phyloP scores from a whole-genome alignment of 92 coral and sea anemone genomes.

The Desmophyllum pertusum region DNA sequence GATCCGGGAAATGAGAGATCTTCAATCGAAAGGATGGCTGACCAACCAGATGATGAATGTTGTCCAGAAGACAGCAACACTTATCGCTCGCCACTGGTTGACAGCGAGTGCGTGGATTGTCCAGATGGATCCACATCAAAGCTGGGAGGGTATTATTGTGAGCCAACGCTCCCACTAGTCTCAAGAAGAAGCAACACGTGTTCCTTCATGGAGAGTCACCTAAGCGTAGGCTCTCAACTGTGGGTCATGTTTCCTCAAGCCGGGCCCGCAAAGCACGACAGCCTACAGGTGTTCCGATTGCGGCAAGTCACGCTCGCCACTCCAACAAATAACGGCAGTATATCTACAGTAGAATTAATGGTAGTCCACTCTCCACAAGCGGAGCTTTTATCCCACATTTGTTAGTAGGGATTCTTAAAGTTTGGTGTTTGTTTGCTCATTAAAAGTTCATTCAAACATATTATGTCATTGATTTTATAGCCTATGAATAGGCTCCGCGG shows the following conservation, averaged over 20 bases:
- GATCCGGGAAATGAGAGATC: no score
- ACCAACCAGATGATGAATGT: slow-evolving; percentile 42
- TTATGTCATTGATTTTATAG: no score
- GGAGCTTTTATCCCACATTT: no score
- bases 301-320: background rate
- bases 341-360: no score
- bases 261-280: slow-evolving; percentile 5
- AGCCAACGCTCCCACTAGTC: background rate
- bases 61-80: slow-evolving; percentile 53
- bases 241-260: background rate
- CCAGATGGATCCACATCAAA: slow-evolving; percentile 41
- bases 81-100: slow-evolving; percentile 29
- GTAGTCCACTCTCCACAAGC: no score
- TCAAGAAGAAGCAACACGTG: slow-evolving; percentile 10
- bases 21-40: slow-evolving; percentile 1
- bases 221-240: slow-evolving; percentile 19
- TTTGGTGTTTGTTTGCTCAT: no score
- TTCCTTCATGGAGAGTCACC: slow-evolving; percentile 9
- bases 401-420: no score
- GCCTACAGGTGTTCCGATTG: slow-evolving; percentile 9
- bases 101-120: slow-evolving; percentile 34
- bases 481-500: no score
- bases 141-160: slow-evolving; percentile 56
- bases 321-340: no score
- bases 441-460: no score